Percentiles rank a stretch among this genome's conserved stretches.
Conservation (phyloP, 2,797 vertebrate species). For the Synanceia verrucosa region DNA sequence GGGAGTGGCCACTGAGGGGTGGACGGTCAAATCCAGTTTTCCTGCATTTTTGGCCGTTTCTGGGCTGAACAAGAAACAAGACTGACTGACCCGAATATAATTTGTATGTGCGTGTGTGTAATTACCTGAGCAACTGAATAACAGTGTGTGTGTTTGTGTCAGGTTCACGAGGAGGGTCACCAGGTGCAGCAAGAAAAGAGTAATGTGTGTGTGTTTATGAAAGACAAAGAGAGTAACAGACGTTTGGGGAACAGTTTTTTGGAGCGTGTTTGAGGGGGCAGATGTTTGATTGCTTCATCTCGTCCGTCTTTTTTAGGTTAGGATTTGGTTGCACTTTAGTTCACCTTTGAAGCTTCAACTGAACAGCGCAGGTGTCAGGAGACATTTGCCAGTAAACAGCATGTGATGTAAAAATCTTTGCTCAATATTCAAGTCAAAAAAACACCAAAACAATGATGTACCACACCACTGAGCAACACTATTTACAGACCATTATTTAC, state of each 20-base stretch:
- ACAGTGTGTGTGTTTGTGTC: constrained; percentile 31
- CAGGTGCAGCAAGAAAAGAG: constrained; percentile 41
- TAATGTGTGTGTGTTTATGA: constrained; percentile 13
- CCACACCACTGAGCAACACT: background rate
- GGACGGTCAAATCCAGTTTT: constrained; percentile 67
- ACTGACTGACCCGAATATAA: constrained; percentile 41
- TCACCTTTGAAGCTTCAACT: background rate
- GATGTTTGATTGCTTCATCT: constrained; percentile 28
- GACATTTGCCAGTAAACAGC: background rate
- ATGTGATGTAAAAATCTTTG: background rate
- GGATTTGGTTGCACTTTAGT: background rate
- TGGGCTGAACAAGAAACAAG: constrained; percentile 18
- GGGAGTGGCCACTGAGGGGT: background rate
- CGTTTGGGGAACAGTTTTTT: constrained; percentile 22
- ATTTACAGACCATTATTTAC: background rate
- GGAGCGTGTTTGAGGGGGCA: constrained; percentile 17
- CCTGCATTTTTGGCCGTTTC: constrained; percentile 44
- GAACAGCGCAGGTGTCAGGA: background rate
- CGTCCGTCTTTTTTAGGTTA: constrained; percentile 3
- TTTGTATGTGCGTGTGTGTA: constrained; percentile 8
- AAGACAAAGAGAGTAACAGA: constrained; percentile 42
- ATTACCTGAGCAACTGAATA: constrained; percentile 30
- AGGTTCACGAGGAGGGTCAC: constrained; percentile 47
- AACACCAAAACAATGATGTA: background rate
- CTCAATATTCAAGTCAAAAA: background rate